phyloP scores from a whole-genome alignment of 2,888 invertebrate species.

The Sminthurinus aureus region DNA sequence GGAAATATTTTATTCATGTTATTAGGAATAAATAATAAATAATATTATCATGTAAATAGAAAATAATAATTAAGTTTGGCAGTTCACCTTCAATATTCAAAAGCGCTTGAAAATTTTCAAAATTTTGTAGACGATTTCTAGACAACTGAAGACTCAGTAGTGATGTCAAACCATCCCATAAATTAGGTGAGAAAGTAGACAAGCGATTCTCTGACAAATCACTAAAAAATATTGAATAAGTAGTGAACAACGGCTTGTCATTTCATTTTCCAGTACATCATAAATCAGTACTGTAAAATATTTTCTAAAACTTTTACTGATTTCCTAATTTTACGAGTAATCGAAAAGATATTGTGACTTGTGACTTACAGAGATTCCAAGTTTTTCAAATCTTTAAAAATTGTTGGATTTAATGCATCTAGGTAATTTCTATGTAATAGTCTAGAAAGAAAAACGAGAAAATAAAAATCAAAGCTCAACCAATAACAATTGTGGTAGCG shows the following conservation, averaged over 20 bases:
- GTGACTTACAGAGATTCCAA: slow-evolving; percentile 69
- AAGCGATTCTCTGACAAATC: slow-evolving; percentile 75
- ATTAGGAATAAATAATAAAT: too few species aligned
- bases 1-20: too few species aligned
- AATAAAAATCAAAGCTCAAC: too few species aligned
- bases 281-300: slow-evolving; percentile 1
- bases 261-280: too few species aligned
- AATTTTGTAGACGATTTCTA: slow-evolving; percentile 71
- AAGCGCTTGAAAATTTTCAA: slow-evolving; percentile 70
- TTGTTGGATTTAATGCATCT: slow-evolving; percentile 69
- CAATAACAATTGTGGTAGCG: too few species aligned
- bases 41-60: too few species aligned
- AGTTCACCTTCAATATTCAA: slow-evolving; percentile 69
- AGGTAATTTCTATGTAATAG: slow-evolving; percentile 73
- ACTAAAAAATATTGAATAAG: slow-evolving; percentile 53
- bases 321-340: too few species aligned
- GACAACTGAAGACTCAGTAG: slow-evolving; percentile 73
- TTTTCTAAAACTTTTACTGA: neutral
- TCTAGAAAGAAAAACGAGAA: slow-evolving; percentile 65
- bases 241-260: too few species aligned
- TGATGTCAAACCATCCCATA: slow-evolving; percentile 70
- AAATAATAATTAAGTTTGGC: too few species aligned
- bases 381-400: slow-evolving; percentile 70
- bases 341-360: too few species aligned
- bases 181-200: slow-evolving; percentile 67